A percentile compares a stretch with the other conserved stretches of the same genome.
Conservation (phyloP, 1,140 invertebrate genomes). For the Drosophila sucinea region DNA sequence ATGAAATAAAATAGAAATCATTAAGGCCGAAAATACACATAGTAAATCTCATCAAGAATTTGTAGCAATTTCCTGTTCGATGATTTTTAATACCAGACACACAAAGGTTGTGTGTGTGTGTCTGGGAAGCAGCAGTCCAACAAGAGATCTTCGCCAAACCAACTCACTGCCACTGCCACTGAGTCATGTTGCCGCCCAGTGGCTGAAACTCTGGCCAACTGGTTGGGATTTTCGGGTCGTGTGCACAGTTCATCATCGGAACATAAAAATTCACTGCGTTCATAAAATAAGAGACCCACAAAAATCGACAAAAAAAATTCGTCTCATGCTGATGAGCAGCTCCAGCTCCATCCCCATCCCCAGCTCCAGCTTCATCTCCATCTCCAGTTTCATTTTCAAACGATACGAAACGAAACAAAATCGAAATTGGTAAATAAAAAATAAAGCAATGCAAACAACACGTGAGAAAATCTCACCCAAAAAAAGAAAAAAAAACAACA, state of each 20-base stretch:
- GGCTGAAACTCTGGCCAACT: slow-evolving; percentile 25
- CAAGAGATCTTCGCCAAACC: slow-evolving; percentile 50
- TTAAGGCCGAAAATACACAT: slow-evolving; percentile 71
- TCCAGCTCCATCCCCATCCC: too few relatives aligned
- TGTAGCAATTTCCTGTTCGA: slow-evolving; percentile 78
- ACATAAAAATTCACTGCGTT: slow-evolving; percentile 82
- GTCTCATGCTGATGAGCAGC: slow-evolving; percentile 77
- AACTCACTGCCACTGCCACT: slow-evolving; percentile 24
- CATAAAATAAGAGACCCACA: slow-evolving; percentile 44
- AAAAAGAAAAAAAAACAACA: slow-evolving; percentile 44
- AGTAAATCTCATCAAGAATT: slow-evolving; percentile 79
- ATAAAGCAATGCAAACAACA: slow-evolving; percentile 80
- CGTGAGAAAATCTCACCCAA: slow-evolving; percentile 78
- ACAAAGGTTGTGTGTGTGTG: slow-evolving; percentile 2
- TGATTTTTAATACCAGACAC: slow-evolving; percentile 57
- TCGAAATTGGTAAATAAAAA: slow-evolving; percentile 63
- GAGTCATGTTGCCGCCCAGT: slow-evolving; percentile 76
- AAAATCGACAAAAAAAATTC: slow-evolving; percentile 34
- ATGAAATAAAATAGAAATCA: slow-evolving; percentile 79
- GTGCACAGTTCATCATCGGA: slow-evolving; percentile 79
- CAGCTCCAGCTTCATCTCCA: slow-evolving; percentile 11
- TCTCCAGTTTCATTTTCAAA: slow-evolving; percentile 69
- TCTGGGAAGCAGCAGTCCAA: slow-evolving; percentile 52
- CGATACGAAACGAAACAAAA: slow-evolving; percentile 53
- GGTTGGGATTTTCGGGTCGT: slow-evolving; percentile 50